phyloP scores from a whole-genome alignment of 2,888 invertebrate species.

The Cryptus viduatorius region DNA sequence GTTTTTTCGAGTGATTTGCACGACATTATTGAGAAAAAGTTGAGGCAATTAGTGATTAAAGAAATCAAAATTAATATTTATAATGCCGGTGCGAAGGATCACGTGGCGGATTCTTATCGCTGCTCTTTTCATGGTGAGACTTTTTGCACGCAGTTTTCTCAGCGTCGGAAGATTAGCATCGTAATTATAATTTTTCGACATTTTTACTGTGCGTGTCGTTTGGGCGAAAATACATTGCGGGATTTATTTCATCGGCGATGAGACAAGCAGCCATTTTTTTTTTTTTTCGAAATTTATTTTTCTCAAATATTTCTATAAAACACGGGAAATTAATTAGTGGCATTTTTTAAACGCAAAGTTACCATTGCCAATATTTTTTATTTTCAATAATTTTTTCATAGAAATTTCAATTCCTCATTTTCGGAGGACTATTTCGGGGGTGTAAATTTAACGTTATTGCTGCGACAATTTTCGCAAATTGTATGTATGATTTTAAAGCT shows the following conservation, averaged over 20 bases:
- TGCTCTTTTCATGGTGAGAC: slow-evolving; percentile 81
- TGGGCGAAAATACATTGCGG: background rate
- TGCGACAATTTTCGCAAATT: too few relatives aligned
- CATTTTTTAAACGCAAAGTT: too few relatives aligned
- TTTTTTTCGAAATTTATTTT: too few relatives aligned
- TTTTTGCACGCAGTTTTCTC: slow-evolving; percentile 17
- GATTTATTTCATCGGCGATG: background rate
- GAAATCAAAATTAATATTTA: slow-evolving; percentile 12
- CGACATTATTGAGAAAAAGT: background rate
- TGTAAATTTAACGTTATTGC: too few relatives aligned
- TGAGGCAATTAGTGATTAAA: slow-evolving; percentile 20
- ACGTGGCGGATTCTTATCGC: slow-evolving; percentile 82
- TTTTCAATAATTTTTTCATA: too few relatives aligned
- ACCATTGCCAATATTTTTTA: too few relatives aligned
- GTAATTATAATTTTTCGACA: background rate
- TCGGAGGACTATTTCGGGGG: too few relatives aligned
- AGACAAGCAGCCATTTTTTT: too few relatives aligned
- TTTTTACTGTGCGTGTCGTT: background rate
- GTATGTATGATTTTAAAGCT: too few relatives aligned
- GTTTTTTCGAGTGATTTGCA: background rate
- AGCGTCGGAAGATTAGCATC: background rate
- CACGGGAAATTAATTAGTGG: too few relatives aligned
- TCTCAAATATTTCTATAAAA: too few relatives aligned
- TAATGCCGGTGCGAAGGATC: slow-evolving; percentile 68
- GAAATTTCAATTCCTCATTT: too few relatives aligned